Conservation (phyloP, 2,888 invertebrate species). For the Aporophyla nigra region DNA sequence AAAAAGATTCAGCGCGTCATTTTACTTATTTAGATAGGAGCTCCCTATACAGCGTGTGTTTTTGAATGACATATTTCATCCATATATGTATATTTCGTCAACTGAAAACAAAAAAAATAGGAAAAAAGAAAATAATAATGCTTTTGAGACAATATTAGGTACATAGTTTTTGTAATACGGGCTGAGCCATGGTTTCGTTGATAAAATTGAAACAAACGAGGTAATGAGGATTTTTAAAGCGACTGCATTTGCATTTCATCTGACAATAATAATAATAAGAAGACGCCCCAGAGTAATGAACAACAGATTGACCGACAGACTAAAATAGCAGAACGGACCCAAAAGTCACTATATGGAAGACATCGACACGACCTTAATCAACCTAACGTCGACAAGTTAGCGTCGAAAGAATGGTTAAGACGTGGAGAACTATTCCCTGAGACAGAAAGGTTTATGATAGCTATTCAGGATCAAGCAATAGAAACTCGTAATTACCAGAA, state of each 20-base stretch:
- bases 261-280: too few species aligned
- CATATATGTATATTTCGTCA: not conserved
- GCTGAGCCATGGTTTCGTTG: not conserved
- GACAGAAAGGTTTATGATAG: too few species aligned
- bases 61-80: not conserved
- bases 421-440: too few species aligned
- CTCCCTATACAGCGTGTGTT: conserved; percentile 21
- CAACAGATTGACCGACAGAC: too few species aligned
- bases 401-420: too few species aligned
- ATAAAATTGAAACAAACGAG: not conserved
- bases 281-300: too few species aligned
- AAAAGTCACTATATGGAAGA: too few species aligned
- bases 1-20: conserved; percentile 50
- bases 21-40: conserved; percentile 62
- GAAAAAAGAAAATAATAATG: not conserved
- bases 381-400: too few species aligned
- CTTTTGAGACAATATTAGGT: not conserved
- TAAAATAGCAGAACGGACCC: too few species aligned
- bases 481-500: too few species aligned
- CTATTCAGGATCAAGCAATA: too few species aligned
- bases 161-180: not conserved
- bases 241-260: not conserved
- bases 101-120: not conserved
- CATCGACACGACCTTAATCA: too few species aligned
- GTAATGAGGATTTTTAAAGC: not conserved